A percentile compares a stretch with the other conserved stretches of the same genome.
phyloP scores from a whole-genome alignment of 2,888 invertebrate genomes.

The Zaprionus bogoriensis region DNA sequence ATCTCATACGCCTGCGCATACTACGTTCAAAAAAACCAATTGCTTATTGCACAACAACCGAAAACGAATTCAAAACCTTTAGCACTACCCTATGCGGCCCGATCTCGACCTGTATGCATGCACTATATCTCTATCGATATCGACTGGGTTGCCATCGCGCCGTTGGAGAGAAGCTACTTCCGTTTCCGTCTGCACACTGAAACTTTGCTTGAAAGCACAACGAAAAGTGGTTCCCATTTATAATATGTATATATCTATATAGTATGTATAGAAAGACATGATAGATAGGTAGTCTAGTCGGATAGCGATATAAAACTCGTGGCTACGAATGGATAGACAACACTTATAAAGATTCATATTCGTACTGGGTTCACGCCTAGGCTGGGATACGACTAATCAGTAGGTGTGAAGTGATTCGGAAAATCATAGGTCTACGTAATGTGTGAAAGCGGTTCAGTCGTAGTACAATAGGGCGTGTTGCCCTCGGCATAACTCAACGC shows the following conservation, averaged over 20 bases:
- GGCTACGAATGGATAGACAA: constrained; percentile 62
- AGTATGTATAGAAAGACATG: background rate
- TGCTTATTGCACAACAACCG: constrained; percentile 48
- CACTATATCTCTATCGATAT: constrained; percentile 30
- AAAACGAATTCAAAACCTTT: constrained; percentile 42
- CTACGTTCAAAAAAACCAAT: constrained; percentile 61
- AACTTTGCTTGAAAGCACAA: constrained; percentile 40
- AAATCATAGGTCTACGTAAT: constrained; percentile 13
- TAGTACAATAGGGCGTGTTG: constrained; percentile 20
- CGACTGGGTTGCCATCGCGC: constrained; percentile 28
- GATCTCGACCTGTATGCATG: constrained; percentile 10
- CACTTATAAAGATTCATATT: constrained; percentile 66
- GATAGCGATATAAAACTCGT: constrained; percentile 57
- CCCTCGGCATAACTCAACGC: constrained; percentile 11
- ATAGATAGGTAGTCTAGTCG: constrained; percentile 33
- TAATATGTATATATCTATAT: constrained; percentile 9
- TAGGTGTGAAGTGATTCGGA: constrained; percentile 35
- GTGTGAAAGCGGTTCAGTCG: constrained; percentile 48
- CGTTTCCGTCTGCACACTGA: constrained; percentile 40
- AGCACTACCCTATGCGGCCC: constrained; percentile 8
- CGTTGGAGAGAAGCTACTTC: constrained; percentile 18
- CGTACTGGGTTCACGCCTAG: constrained; percentile 10
- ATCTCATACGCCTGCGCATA: constrained; percentile 26
- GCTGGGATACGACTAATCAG: constrained; percentile 38
- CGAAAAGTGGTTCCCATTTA: constrained; percentile 22